phyloP scores from a whole-genome alignment of 2,888 invertebrate genomes.

The Mactromeris polynyma region DNA sequence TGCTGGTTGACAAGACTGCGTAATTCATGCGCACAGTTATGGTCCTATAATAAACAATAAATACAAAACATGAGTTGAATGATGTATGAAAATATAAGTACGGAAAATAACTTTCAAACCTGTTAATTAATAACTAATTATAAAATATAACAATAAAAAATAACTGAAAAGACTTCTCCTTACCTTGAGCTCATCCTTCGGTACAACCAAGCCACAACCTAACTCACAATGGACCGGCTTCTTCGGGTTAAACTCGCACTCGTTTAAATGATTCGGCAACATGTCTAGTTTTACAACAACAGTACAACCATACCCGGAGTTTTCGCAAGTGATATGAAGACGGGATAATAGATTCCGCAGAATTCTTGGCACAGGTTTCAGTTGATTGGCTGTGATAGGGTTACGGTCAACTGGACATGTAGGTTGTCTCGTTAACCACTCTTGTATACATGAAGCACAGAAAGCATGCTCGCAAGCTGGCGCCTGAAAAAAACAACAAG shows the following conservation, averaged over 20 bases:
- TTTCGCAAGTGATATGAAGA: slow-evolving; percentile 96
- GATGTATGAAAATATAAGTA: too few relatives aligned
- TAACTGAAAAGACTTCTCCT: slow-evolving; percentile 30
- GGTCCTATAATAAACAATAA: slow-evolving; percentile 89
- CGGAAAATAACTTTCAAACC: too few relatives aligned
- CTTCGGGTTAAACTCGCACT: slow-evolving; percentile 98
- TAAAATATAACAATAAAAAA: too few relatives aligned
- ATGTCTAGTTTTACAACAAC: slow-evolving; percentile 94
- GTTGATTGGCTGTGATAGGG: slow-evolving; percentile 94
- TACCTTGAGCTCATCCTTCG: slow-evolving; percentile 96
- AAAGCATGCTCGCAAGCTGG: slow-evolving; percentile 98
- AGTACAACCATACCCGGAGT: slow-evolving; percentile 92
- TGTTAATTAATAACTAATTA: too few relatives aligned
- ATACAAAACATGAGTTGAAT: background rate
- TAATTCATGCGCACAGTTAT: slow-evolving; percentile 97
- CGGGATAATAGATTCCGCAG: slow-evolving; percentile 95
- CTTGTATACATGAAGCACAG: slow-evolving; percentile 96
- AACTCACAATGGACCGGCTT: slow-evolving; percentile 96
- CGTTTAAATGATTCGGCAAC: slow-evolving; percentile 94
- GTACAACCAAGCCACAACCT: slow-evolving; percentile 97
- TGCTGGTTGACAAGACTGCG: slow-evolving; percentile 94
- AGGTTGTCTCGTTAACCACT: slow-evolving; percentile 97
- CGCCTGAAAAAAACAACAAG: slow-evolving; percentile 89
- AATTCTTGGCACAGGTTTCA: slow-evolving; percentile 97
- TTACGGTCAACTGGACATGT: slow-evolving; percentile 98